Evolutionary conservation across 2,113 vertebrate species (phyloP).

Genomic region (Felis chaus): DNA sequence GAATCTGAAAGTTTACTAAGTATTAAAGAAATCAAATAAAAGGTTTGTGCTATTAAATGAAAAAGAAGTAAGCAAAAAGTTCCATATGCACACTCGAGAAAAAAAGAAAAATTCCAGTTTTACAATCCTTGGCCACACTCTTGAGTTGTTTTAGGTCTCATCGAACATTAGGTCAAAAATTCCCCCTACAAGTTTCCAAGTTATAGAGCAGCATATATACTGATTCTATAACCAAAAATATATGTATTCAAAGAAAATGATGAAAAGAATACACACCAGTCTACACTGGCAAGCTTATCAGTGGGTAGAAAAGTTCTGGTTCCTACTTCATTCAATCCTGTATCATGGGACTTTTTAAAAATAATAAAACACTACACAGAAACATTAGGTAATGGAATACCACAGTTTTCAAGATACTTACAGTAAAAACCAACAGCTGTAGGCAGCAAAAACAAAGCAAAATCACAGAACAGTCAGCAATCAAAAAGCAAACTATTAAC

Average conservation of each 20-base stretch:
- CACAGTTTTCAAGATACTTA: conserved; percentile 87
- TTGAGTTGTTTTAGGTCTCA: conserved; percentile 13
- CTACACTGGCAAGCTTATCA: background rate
- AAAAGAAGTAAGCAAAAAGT: background rate
- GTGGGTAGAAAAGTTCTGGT: background rate
- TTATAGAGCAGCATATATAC: background rate
- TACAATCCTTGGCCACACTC: background rate
- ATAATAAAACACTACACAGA: conserved; percentile 31
- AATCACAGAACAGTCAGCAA: conserved; percentile 74
- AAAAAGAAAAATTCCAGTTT: background rate
- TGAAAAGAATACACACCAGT: background rate
- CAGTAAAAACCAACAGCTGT: conserved; percentile 95
- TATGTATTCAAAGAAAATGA: background rate
- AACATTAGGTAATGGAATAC: conserved; percentile 73
- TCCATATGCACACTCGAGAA: background rate
- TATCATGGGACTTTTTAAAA: conserved; percentile 16
- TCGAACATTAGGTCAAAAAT: background rate
- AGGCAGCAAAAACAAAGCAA: conserved; percentile 82
- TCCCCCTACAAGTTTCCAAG: background rate
- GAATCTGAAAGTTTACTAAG: conserved; percentile 15
- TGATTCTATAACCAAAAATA: conserved; percentile 11
- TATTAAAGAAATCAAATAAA: conserved; percentile 1
- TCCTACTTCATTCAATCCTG: background rate
- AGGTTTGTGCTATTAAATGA: background rate
- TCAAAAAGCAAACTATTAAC: conserved; percentile 44